Conservation (phyloP, 2,888 invertebrate genomes). For the Tipula confusa region DNA sequence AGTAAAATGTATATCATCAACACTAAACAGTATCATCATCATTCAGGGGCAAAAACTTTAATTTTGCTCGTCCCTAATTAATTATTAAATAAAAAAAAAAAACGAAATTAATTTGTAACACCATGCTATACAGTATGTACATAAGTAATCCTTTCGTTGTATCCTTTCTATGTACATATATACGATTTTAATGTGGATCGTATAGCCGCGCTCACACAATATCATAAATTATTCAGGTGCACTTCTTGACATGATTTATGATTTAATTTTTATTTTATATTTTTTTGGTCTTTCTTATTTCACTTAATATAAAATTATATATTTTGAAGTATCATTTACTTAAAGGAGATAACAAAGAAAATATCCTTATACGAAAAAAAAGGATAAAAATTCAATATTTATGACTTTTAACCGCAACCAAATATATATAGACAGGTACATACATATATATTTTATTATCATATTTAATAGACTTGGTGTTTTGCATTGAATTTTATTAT, state of each 20-base stretch:
- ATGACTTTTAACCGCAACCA: background rate
- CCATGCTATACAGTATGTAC: background rate
- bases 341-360: background rate
- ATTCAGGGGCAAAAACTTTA: background rate
- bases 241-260: slow-evolving; percentile 25
- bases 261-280: background rate
- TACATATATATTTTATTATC: background rate
- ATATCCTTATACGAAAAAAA: background rate
- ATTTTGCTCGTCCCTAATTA: background rate
- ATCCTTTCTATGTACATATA: background rate
- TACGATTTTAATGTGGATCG: background rate
- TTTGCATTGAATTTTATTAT: background rate
- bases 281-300: background rate
- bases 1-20: background rate
- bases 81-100: background rate
- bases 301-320: background rate
- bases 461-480: slow-evolving; percentile 5
- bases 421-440: background rate
- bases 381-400: slow-evolving; percentile 20
- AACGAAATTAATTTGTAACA: background rate
- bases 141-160: background rate
- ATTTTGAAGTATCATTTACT: background rate
- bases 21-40: background rate
- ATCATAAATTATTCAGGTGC: slow-evolving; percentile 25
- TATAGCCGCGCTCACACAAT: background rate